Evolutionary conservation across 2,797 vertebrate genomes (phyloP).

Genomic region (Hyperoplus lanceolatus): DNA sequence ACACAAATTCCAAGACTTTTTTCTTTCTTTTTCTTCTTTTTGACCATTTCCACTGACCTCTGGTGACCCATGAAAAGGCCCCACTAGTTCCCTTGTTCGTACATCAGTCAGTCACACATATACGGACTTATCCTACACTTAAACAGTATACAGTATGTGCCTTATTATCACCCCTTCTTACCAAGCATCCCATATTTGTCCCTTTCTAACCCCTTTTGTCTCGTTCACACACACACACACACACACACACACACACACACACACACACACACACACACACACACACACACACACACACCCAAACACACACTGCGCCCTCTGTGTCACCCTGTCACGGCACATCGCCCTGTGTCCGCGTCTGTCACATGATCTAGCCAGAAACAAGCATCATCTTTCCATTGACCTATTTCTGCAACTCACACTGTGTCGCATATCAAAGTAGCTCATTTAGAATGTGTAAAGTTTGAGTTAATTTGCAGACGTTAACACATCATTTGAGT

Average conservation of each 20-base stretch:
- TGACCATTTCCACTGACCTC: conserved; percentile 38
- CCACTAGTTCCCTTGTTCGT: conserved; percentile 21
- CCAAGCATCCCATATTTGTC: conserved; percentile 32
- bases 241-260: neutral
- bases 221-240: conserved; percentile 3
- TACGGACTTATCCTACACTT: conserved; percentile 12
- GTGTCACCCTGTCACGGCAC: conserved; percentile 7
- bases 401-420: conserved; percentile 10
- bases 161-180: conserved; percentile 14
- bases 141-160: neutral
- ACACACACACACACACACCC: neutral
- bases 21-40: conserved; percentile 31
- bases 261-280: neutral
- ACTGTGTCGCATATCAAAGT: neutral
- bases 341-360: conserved; percentile 18
- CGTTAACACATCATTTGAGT: too few species aligned
- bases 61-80: conserved; percentile 40
- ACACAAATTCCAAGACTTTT: conserved; percentile 40
- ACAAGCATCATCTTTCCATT: neutral
- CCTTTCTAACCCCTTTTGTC: conserved; percentile 17
- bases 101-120: neutral
- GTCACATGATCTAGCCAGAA: conserved; percentile 25
- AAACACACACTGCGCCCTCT: conserved; percentile 14
- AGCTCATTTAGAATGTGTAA: neutral
- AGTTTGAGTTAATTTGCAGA: neutral